Base-by-base conservation (phyloP, 2,888 invertebrate species). In the Cerastis leucographa region DNA sequence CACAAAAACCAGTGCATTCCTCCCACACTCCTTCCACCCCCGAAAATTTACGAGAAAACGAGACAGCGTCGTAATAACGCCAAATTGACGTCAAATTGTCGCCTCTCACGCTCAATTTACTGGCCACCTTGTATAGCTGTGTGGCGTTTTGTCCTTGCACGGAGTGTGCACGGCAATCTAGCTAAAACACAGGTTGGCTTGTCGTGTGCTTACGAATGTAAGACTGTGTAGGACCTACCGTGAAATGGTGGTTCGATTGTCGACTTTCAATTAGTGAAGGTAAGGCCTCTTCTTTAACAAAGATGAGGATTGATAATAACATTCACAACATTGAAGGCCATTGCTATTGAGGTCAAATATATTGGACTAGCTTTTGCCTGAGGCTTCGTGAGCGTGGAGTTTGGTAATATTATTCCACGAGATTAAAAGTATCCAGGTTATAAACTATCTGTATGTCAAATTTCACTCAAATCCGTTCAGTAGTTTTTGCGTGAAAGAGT, bases 11-110 rank as follows among this genome's bases (percentile, higher is more conserved):
- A 51, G 69, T 70, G 75, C 66, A 81, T 54, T 40, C 56, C 62
- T 12, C 35, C 35, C 8, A 7, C n/a, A 42, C 44, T 22, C 11
- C 9, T 19, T 42, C 40, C 11, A 7, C 29, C 81, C 73, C 77
- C 75, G 49, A 84, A 89, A 83, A 90, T 91, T 90, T 89, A 89
- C 89, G 89, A 87, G 87, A 84, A 86, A 88, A 86, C 90, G 90
- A 92, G 91, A 91, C 91, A 89, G 81, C 81, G 22, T 56, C 64
- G 90, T 92, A 92, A 92, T 93, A 92, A 90, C 91, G 87, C 86
- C 90, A 92, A 93, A 93, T 92, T 91, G 91, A 89, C 88, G 86
- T 90, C 93, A 92, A 92, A 93, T 92, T 91, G 92, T 89, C 89
- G 89, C 87, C 74, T 85, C 77, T 83, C 83, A 87, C 88, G 85